Evolutionary conservation across 2,113 vertebrate species (phyloP), one percentile per base, ranked within the genome.

Genomic region (Corapipo altera): DNA sequence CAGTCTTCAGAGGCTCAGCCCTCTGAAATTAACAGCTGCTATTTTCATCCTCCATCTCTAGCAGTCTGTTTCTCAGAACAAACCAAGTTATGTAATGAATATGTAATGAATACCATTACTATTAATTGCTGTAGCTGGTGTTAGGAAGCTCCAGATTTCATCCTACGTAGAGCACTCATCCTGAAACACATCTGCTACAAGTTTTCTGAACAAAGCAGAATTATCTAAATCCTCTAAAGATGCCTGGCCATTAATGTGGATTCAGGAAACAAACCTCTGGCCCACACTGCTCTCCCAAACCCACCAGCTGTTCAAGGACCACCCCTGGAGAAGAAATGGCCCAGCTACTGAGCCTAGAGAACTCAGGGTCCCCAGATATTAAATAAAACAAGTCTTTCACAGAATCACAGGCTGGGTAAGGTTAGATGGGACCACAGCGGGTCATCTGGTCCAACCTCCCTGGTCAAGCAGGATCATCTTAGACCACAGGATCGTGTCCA

Each of bases 61-160:
- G 73, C 89, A 97, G 96, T 66, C 94, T 90, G 93, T 88, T 96
- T 58, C 93, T 80, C 66, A 91, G 97, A 97, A 97, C 96, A 94
- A 95, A 93, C 93, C 85, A 52, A 9, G 66, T 97, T 97, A 97
- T 95, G 87, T 78, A 97, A 97, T 85, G 91, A 95, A 90, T 93
- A 96, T 96, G 92, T 96, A 96, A 97, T 84, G 95, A 96, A 95
- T 89, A 97, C 91, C 95, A 96, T 89, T 80, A 96, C 93, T 94
- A 95, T 96, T 97, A 97, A 97, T 97, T 97, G 95, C 97, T 93
- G 88, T 92, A 84, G 62, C 76, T 89, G 83, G 90, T 90, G 77
- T 94, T 76, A 78, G 93, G 89, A 95, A 95, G 95, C 85, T 94
- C 90, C 88, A 93, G 58, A 84, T 93, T 85, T 90, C 93, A 95